Evolutionary conservation across 2,797 vertebrate species (phyloP).

Genomic region (Nannoperca australis): DNA sequence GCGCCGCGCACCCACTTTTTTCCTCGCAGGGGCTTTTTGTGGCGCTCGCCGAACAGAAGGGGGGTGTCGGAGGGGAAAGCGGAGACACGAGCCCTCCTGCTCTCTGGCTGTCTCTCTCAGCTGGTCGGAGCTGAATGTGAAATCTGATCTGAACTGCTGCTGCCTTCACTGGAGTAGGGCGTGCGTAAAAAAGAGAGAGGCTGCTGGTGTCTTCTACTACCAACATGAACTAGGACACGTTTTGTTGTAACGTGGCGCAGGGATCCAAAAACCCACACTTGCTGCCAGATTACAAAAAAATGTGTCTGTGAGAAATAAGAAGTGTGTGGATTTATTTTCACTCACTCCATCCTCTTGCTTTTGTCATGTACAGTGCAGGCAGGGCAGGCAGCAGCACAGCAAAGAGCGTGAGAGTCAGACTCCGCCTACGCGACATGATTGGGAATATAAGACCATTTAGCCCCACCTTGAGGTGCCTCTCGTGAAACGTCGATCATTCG

Average conservation of each 20-base stretch:
- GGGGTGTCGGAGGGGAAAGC: conserved; percentile 55
- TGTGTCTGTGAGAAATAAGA: conserved; percentile 64
- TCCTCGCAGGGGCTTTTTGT: conserved; percentile 40
- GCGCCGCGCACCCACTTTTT: conserved; percentile 39
- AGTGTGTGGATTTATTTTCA: conserved; percentile 70
- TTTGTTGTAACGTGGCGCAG: conserved; percentile 56
- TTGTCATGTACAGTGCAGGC: conserved; percentile 87
- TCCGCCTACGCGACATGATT: conserved; percentile 81
- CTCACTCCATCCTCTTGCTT: conserved; percentile 86
- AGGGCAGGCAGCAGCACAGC: conserved; percentile 80
- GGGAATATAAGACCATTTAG: conserved; percentile 76
- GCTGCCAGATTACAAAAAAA: conserved; percentile 46
- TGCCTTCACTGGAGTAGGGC: conserved; percentile 74
- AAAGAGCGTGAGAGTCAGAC: conserved; percentile 72
- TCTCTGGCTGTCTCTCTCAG: conserved; percentile 69
- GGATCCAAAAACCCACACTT: conserved; percentile 58
- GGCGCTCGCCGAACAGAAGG: conserved; percentile 38
- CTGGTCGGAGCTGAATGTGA: conserved; percentile 82
- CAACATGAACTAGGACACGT: conserved; percentile 53
- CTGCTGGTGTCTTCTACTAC: conserved; percentile 66
- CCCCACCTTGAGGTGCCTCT: conserved; percentile 81
- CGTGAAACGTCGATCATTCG: conserved; percentile 80
- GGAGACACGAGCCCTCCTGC: conserved; percentile 70
- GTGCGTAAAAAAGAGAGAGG: conserved; percentile 62
- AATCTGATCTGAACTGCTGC: conserved; percentile 84